These are phyloP conservation scores for Zaprionus ghesquierei DNA, from an alignment of 1,140 invertebrate species.

Conservation along the genomic window DNA sequence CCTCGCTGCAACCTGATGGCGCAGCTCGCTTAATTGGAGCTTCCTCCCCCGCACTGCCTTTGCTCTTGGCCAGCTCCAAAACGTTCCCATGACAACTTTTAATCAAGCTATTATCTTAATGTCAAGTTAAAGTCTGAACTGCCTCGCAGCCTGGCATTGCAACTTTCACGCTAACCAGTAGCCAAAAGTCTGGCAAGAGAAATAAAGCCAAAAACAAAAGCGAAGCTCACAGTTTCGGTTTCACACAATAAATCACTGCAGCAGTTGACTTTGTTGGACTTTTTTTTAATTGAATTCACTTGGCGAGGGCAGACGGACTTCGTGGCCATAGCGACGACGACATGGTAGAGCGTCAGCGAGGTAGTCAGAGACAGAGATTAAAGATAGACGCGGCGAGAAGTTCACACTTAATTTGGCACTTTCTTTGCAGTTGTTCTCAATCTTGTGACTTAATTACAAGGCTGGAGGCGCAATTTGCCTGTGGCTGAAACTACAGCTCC, in stretches of 20 bases:
- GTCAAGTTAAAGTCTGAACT: conserved; percentile 44
- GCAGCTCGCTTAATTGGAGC: conserved; percentile 64
- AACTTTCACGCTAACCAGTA: conserved; percentile 58
- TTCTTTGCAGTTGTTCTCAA: conserved; percentile 23
- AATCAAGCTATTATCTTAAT: conserved; percentile 76
- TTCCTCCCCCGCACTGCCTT: conserved; percentile 24
- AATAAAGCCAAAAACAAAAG: conserved; percentile 22
- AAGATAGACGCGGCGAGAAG: not conserved
- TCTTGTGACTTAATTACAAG: conserved; percentile 15
- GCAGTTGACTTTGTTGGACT: conserved; percentile 51
- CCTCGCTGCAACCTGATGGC: conserved; percentile 20
- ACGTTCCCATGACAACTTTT: conserved; percentile 73
- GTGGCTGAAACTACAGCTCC: not conserved
- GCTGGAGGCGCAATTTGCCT: not conserved
- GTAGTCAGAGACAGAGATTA: not conserved
- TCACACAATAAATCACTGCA: conserved; percentile 74
- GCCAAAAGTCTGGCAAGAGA: conserved; percentile 23
- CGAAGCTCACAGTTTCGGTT: conserved; percentile 62
- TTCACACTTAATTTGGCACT: conserved; percentile 30
- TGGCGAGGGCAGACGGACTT: conserved; percentile 45
- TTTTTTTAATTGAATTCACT: conserved; percentile 67
- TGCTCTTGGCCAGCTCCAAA: not conserved
- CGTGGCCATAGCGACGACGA: no score
- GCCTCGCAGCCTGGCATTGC: conserved; percentile 22
- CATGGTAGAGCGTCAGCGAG: conserved; percentile 1